Percentiles rank a stretch among this genome's conserved stretches.
Evolutionary conservation across 1,140 invertebrate species (phyloP).

Genomic region (Aphaenogaster floridana): DNA sequence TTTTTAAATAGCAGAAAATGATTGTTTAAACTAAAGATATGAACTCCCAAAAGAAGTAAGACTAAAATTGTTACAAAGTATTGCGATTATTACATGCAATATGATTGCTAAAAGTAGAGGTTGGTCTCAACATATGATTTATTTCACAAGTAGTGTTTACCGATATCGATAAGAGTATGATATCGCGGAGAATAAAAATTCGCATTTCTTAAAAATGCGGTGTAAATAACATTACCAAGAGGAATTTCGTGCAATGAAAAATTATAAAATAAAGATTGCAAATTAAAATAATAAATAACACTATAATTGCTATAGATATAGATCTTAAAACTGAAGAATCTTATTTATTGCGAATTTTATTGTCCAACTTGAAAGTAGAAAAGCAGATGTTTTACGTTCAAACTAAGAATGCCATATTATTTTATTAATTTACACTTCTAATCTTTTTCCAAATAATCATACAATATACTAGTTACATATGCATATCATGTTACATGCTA

Average conservation of each 20-base stretch:
- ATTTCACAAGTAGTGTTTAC: not conserved
- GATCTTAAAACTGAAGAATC: not conserved
- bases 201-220: not conserved
- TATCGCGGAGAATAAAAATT: not conserved
- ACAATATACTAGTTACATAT: not conserved
- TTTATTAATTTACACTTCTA: not conserved
- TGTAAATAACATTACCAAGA: not conserved
- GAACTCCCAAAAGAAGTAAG: not conserved
- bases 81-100: not conserved
- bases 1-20: not conserved
- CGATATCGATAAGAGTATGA: not conserved
- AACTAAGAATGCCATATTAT: not conserved
- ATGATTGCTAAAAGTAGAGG: not conserved
- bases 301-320: not conserved
- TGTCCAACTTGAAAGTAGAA: not conserved
- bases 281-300: not conserved
- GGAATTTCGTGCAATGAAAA: not conserved
- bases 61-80: not conserved
- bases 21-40: not conserved
- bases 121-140: not conserved
- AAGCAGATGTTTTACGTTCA: not conserved
- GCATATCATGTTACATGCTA: no score
- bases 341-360: not conserved
- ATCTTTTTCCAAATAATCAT: not conserved
- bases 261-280: not conserved